phyloP scores from a whole-genome alignment of 1,140 invertebrate species.

The Penaeus vannamei region DNA sequence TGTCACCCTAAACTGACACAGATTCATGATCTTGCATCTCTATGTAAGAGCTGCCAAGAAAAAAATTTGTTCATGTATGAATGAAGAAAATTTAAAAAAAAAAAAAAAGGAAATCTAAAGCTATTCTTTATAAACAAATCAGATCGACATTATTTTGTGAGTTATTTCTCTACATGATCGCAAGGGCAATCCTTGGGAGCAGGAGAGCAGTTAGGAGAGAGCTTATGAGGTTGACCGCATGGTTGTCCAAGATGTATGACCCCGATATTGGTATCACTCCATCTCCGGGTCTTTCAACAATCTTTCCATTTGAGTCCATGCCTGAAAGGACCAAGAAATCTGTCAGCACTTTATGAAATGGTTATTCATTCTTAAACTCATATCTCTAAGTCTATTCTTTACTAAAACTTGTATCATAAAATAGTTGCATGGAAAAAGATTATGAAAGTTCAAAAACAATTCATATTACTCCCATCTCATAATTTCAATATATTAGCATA shows the following conservation, averaged over 20 bases:
- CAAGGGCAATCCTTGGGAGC: slow-evolving; percentile 81
- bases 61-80: too few relatives aligned
- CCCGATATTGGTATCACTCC: slow-evolving; percentile 85
- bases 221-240: slow-evolving; percentile 90
- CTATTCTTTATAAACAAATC: too few relatives aligned
- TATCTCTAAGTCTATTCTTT: background rate
- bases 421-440: too few relatives aligned
- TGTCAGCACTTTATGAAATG: background rate
- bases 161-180: slow-evolving; percentile 70
- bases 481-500: too few relatives aligned
- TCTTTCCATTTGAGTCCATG: slow-evolving; percentile 72
- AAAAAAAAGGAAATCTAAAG: background rate
- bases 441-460: too few relatives aligned
- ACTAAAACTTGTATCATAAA: background rate
- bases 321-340: slow-evolving; percentile 35
- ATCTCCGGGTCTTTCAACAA: slow-evolving; percentile 83
- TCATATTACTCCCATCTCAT: too few relatives aligned
- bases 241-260: slow-evolving; percentile 86
- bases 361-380: background rate
- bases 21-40: too few relatives aligned
- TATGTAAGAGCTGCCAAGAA: too few relatives aligned
- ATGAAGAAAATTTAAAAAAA: background rate
- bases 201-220: slow-evolving; percentile 83
- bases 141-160: too few relatives aligned
- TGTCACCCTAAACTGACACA: too few relatives aligned